Conservation (phyloP, 2,888 invertebrate genomes). For the Hyposoter didymator region DNA sequence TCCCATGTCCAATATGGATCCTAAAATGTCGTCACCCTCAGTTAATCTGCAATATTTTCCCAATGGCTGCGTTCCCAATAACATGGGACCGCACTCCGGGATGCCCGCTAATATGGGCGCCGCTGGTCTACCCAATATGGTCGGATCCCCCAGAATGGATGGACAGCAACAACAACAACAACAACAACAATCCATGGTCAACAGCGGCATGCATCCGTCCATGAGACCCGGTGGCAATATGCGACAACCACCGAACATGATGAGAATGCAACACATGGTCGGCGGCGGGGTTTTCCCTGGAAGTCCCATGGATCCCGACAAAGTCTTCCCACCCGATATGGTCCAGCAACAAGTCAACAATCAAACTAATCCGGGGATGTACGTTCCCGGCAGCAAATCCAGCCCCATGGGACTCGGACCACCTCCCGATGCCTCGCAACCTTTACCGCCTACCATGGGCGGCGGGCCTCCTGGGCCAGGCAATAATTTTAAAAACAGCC, state of each 20-base stretch:
- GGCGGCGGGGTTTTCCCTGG: slow-evolving; percentile 83
- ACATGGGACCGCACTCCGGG: slow-evolving; percentile 84
- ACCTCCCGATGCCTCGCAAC: slow-evolving; percentile 89
- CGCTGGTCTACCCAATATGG: slow-evolving; percentile 82
- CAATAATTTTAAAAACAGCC: slow-evolving; percentile 89
- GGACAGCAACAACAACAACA: slow-evolving; percentile 82
- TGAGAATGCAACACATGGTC: slow-evolving; percentile 83
- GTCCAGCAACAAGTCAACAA: slow-evolving; percentile 77
- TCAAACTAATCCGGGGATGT: slow-evolving; percentile 86
- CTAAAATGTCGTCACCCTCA: slow-evolving; percentile 88
- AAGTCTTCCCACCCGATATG: slow-evolving; percentile 83
- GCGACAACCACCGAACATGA: slow-evolving; percentile 81
- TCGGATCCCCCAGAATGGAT: slow-evolving; percentile 81
- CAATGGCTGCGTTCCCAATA: slow-evolving; percentile 85
- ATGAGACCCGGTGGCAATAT: slow-evolving; percentile 84
- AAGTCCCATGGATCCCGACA: slow-evolving; percentile 82
- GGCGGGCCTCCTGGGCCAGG: slow-evolving; percentile 84
- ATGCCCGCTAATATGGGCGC: slow-evolving; percentile 84
- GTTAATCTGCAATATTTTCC: slow-evolving; percentile 91
- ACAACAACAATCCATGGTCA: slow-evolving; percentile 83
- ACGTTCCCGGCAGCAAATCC: slow-evolving; percentile 86
- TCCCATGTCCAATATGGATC: slow-evolving; percentile 90
- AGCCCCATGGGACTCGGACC: slow-evolving; percentile 86
- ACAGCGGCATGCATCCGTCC: slow-evolving; percentile 81
- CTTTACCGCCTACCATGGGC: slow-evolving; percentile 92